These are phyloP conservation scores for Drosophila lacertosa DNA, from an alignment of 1,140 invertebrate genomes.

Conservation along the genomic window DNA sequence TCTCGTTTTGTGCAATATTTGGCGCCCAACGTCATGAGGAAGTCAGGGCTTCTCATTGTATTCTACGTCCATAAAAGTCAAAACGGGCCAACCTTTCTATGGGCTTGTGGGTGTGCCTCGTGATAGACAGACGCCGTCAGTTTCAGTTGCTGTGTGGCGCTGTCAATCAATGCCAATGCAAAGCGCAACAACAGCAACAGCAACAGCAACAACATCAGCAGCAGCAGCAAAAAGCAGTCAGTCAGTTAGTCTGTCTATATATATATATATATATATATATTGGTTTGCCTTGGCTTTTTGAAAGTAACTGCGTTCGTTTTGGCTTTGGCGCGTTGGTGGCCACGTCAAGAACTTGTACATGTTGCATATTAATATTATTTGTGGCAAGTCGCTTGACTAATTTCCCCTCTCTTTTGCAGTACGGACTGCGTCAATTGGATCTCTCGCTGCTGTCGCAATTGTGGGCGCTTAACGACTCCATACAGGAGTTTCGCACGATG, in stretches of 20 bases:
- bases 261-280: slow-evolving; percentile 5
- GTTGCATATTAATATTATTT: slow-evolving; percentile 56
- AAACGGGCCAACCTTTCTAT: slow-evolving; percentile 39
- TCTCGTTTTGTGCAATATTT: neutral
- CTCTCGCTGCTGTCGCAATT: slow-evolving; percentile 93
- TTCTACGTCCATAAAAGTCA: slow-evolving; percentile 11
- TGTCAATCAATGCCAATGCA: slow-evolving; percentile 57
- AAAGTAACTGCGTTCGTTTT: slow-evolving; percentile 40
- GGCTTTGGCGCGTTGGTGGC: slow-evolving; percentile 51
- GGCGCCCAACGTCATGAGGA: slow-evolving; percentile 10
- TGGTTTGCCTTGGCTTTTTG: slow-evolving; percentile 51
- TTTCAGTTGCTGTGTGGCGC: slow-evolving; percentile 52
- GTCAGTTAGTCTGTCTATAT: slow-evolving; percentile 7
- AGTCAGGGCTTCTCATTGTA: slow-evolving; percentile 15
- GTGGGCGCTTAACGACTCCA: slow-evolving; percentile 94
- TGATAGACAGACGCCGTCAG: slow-evolving; percentile 32
- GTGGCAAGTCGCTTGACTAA: slow-evolving; percentile 30
- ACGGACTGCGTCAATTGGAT: slow-evolving; percentile 93
- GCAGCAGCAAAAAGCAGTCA: slow-evolving; percentile 19
- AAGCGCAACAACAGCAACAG: slow-evolving; percentile 6
- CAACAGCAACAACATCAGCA: no score
- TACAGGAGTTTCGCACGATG: slow-evolving; percentile 93
- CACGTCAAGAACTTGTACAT: slow-evolving; percentile 54
- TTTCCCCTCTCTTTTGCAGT: slow-evolving; percentile 72
- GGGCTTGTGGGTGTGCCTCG: slow-evolving; percentile 43